Conservation (phyloP, 1,140 invertebrate genomes). For the Orchestia grillus region DNA sequence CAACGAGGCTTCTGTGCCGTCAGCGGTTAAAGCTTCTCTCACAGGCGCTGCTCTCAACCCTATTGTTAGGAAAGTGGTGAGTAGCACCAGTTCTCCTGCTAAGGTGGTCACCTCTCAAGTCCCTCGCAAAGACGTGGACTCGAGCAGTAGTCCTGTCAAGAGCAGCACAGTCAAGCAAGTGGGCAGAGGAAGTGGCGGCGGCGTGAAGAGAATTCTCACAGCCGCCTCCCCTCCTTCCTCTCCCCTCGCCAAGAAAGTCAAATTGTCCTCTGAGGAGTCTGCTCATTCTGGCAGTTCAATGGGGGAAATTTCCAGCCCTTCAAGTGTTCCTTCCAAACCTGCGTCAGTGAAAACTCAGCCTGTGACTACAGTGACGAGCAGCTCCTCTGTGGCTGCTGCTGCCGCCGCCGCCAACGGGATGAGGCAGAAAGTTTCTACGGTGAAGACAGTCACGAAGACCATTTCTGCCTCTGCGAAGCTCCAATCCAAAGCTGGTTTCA, state of each 20-base stretch:
- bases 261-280: conserved; percentile 10
- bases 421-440: neutral
- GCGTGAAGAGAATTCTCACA: conserved; percentile 29
- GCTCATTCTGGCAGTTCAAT: neutral
- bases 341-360: neutral
- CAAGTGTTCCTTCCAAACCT: neutral
- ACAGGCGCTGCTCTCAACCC: neutral
- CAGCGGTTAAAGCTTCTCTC: neutral
- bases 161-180: conserved; percentile 20
- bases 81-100: neutral
- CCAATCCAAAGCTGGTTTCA: neutral
- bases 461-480: conserved; percentile 1
- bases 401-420: neutral
- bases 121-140: neutral
- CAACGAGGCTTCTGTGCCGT: neutral
- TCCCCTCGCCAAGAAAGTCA: neutral
- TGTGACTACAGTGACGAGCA: neutral
- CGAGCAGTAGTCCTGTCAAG: neutral
- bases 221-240: neutral
- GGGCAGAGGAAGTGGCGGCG: conserved; percentile 8
- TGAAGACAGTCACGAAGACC: conserved; percentile 8
- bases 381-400: neutral
- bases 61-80: neutral
- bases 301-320: neutral
- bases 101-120: neutral